Base-by-base conservation (phyloP, 2,797 vertebrate genomes). In the Siniperca scherzeri region DNA sequence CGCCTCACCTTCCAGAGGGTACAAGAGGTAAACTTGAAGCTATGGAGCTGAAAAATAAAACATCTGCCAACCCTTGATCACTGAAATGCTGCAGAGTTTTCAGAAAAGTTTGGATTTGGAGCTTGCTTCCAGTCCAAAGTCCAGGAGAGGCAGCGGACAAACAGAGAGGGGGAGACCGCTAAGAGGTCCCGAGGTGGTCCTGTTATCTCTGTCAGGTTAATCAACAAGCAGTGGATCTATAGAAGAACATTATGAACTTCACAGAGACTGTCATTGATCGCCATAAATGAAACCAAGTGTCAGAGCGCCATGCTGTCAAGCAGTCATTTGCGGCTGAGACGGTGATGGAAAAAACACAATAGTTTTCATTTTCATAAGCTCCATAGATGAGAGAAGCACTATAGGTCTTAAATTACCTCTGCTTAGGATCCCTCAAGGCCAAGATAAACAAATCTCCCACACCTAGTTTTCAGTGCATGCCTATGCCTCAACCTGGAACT, bases 371-470 rank as follows among this genome's bases (percentile, higher is more conserved):
- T 92, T 94, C 84, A 93, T 50, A 2, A 52, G 73, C 70, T 84
- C 81, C 74, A 68, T 27, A 40, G 71, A 65, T 66, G 74, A 80
- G 88, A 92, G 85, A 84, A 87, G 81, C 79, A 77, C 70, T 60
- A 70, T 82, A 74, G 77, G 88, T 95, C 85, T 94, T 93, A 78
- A 83, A 83, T 94, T 93, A 91, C 92, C 84, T 90, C 69, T 66
- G 52, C 82, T 86, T 19, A 50, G 80, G 59, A 91, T 89, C 90
- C 93, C 89, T 92, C 84, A 92, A 92, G 88, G 88, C 89, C 84
- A 87, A 82, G 53, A 74, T 79, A 68, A 87, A 84, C 74, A 88
- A 91, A 89, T 89, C 85, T 89, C 89, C 89, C 92, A 93, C 93
- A 93, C 91, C 90, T 91, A 82, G 85, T 91, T 92, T 90, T 84